These are phyloP conservation scores for Scaptomyza hsui DNA, from an alignment of 1,140 invertebrate species.

Conservation along the genomic window DNA sequence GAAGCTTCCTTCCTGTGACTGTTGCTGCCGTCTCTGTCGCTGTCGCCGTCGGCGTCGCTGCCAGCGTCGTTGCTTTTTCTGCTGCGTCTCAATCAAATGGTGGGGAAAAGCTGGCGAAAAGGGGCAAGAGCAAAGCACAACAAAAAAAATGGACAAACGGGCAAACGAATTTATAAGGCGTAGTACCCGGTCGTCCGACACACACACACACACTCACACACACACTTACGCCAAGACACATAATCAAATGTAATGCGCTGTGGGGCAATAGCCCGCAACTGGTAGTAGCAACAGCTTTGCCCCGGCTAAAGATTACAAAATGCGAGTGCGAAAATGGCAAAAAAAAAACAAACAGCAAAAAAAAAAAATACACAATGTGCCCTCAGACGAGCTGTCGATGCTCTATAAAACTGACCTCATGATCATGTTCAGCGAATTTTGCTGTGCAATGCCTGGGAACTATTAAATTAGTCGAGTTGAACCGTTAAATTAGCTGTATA, in stretches of 20 bases:
- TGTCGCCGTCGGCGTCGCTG: not conserved
- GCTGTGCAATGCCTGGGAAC: slow-evolving; percentile 34
- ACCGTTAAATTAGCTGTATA: not conserved
- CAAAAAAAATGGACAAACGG: slow-evolving; percentile 23
- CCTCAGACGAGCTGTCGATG: slow-evolving; percentile 31
- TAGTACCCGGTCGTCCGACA: slow-evolving; percentile 42
- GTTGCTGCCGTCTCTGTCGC: slow-evolving; percentile 40
- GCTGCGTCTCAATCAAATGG: not conserved
- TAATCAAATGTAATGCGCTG: slow-evolving; percentile 79
- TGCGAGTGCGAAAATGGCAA: slow-evolving; percentile 33
- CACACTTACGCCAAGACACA: slow-evolving; percentile 51
- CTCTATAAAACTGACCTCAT: slow-evolving; percentile 25
- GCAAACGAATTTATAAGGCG: slow-evolving; percentile 62
- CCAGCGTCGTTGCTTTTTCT: slow-evolving; percentile 1
- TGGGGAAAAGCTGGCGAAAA: slow-evolving; percentile 16
- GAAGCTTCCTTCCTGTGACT: slow-evolving; percentile 78
- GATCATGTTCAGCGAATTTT: slow-evolving; percentile 22
- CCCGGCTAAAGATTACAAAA: slow-evolving; percentile 55
- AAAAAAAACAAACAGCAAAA: no score
- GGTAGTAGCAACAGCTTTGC: slow-evolving; percentile 65
- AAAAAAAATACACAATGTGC: slow-evolving; percentile 15
- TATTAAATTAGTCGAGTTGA: slow-evolving; percentile 8
- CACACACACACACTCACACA: slow-evolving; percentile 17
- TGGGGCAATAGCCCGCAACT: slow-evolving; percentile 69
- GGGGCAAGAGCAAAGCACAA: slow-evolving; percentile 8